Conservation (phyloP, 2,888 invertebrate species). For the Oeneis ivallda region DNA sequence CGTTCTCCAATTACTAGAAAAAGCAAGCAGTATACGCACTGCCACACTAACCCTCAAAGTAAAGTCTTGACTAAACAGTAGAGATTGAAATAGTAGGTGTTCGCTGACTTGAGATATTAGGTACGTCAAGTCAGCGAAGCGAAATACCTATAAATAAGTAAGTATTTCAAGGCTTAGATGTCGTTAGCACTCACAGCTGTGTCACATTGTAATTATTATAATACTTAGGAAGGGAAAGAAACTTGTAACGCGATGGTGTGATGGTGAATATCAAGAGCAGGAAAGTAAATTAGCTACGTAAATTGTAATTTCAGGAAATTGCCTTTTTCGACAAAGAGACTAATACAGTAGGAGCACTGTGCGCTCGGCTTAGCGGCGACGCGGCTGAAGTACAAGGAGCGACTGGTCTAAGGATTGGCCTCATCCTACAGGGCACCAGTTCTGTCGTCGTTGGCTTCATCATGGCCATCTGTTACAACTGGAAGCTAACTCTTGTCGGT, state of each 20-base stretch:
- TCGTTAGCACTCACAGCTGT: no score
- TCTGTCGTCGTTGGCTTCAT: constrained; percentile 82
- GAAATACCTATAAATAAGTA: no score
- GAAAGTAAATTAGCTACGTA: neutral
- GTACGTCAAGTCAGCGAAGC: no score
- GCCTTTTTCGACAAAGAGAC: constrained; percentile 83
- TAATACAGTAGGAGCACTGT: constrained; percentile 84
- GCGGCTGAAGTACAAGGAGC: constrained; percentile 84
- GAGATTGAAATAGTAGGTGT: no score
- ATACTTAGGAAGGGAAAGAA: no score
- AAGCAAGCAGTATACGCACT: no score
- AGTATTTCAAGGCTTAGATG: no score
- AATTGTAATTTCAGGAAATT: constrained; percentile 72
- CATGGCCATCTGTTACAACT: constrained; percentile 80
- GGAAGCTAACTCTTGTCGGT: constrained; percentile 84
- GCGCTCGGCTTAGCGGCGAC: constrained; percentile 84
- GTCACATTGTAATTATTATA: no score
- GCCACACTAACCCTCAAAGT: no score
- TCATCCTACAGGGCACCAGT: constrained; percentile 83
- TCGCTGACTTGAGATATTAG: no score
- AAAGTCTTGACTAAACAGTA: no score
- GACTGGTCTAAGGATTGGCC: constrained; percentile 82
- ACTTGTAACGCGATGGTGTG: neutral
- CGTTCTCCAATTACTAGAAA: no score
- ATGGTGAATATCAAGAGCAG: neutral